Percentiles rank a stretch among this genome's conserved stretches.
These are phyloP conservation scores for Enteromius afrohamiltoni DNA, from an alignment of 2,797 vertebrate genomes.

Conservation along the genomic window DNA sequence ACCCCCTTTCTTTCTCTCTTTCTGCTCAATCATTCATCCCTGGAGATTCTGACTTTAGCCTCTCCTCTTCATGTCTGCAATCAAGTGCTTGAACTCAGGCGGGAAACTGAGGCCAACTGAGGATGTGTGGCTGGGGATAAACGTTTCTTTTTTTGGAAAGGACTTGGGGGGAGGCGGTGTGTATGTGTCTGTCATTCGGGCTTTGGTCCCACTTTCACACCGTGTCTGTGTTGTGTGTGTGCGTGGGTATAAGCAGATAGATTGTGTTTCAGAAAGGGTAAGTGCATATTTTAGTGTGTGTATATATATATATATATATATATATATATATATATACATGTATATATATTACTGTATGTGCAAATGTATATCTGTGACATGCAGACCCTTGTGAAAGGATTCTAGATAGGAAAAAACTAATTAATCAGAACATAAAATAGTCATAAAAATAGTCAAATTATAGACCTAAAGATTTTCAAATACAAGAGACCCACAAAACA, in stretches of 20 bases:
- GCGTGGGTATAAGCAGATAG: not conserved
- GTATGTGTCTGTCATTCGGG: not conserved
- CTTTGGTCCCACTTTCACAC: conserved; percentile 29
- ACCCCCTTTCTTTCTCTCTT: conserved; percentile 45
- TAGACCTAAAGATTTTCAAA: conserved; percentile 7
- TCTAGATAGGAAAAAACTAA: conserved; percentile 27
- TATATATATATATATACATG: too few relatives aligned
- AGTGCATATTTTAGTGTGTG: not conserved
- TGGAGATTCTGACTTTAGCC: conserved; percentile 37
- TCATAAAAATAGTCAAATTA: conserved; percentile 52
- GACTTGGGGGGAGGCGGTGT: not conserved
- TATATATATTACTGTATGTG: not conserved
- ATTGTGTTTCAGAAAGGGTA: conserved; percentile 14
- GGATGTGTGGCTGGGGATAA: conserved; percentile 25
- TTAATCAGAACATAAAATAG: conserved; percentile 40
- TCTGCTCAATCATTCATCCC: conserved; percentile 28
- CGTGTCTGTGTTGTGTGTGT: conserved; percentile 9
- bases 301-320: too few relatives aligned
- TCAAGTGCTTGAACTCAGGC: conserved; percentile 33
- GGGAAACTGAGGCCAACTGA: conserved; percentile 39
- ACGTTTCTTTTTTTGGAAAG: conserved; percentile 14
- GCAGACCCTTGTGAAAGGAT: not conserved
- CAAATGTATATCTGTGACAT: conserved; percentile 9
- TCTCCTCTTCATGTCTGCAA: conserved; percentile 37
- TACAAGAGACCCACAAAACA: not conserved